Evolutionary conservation across 2,888 invertebrate genomes (phyloP), one percentile per base, ranked within the genome.

Genomic region (Scelioninae gen. 2): DNA sequence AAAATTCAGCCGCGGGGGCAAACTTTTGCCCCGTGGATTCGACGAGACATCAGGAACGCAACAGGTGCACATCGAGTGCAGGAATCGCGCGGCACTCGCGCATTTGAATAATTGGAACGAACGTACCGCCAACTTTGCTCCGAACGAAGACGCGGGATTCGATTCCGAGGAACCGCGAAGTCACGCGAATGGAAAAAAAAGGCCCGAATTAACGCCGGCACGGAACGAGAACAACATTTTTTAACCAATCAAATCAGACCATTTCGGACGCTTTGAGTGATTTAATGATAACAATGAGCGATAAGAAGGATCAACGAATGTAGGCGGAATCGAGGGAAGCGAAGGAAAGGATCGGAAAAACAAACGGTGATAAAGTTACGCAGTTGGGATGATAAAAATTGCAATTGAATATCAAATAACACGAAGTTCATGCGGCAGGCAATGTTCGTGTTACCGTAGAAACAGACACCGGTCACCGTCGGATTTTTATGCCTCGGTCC

Each of bases 91-190:
- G 71, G 72, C 61, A 65, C 52, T 64, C 75, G 74, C 76, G 76
- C 79, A 80, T 82, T 82, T 81, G 81, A 84, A 84, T 84, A 84
- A 83, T 83, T 82, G 81, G 77, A 78, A 78, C 73, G 53, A 65
- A 55, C 58, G 63, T 55, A 39, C 28, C 45, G 72, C 52, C 63
- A 52, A 53, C 45, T 50, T 58, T 31, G 45, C 58, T 65, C 64
- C 53, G 43, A 58, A 10, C 31, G 67, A 52, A 74, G 61, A 70
- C 55, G 52, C 46, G 48, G 55, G 74, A 79, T 78, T 76, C 43
- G 64, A 61, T 77, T 77, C 55, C 22, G 25, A 15, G 25, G 18
- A 52, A 53, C 19, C 25, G 11, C 43, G 39, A 53, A n/a, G n/a
- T n/a, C n/a, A n/a, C n/a, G n/a, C n/a, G n/a, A n/a, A n/a, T n/a